Base-by-base conservation (phyloP, 2,113 vertebrate genomes). In the Melanerpes formicivorus region DNA sequence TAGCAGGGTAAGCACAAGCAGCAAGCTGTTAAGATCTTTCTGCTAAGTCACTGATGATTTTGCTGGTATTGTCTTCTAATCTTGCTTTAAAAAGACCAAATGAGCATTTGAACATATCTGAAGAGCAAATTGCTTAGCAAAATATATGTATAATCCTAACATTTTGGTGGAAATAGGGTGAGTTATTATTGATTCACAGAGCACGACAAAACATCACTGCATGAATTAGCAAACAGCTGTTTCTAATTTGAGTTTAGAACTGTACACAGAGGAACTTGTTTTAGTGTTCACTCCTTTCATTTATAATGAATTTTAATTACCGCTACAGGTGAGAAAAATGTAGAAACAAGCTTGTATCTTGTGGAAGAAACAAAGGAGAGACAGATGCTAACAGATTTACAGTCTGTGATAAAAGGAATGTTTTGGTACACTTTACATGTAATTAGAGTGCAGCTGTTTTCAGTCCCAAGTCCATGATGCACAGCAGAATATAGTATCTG, bases 181-280 rank as follows among this genome's bases (percentile, higher is more conserved):
- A 97, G 97, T 97, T 97, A 91, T 98, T 98, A 98, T 98, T 97
- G 98, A 98, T 98, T 98, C 98, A 97, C 97, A 97, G 97, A 98
- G 98, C 98, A 98, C 97, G 96, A 96, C 97, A 98, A 98, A 97
- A 98, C 98, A 97, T 97, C 98, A 96, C 98, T 98, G 98, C 98
- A 98, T 98, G 98, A 98, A 98, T 98, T 98, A 98, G 97, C 98
- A 98, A 98, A 98, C 98, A 98, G 98, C 98, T 98, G 98, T 98
- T 98, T 98, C 98, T 98, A 98, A 98, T 98, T 98, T 98, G 98
- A 98, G 98, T 98, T 98, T 97, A 97, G 97, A 98, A 98, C 97
- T 94, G 98, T 98, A 98, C 98, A 98, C 98, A 98, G 97, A 98
- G 98, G 98, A 98, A 98, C 98, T 98, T 97, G 98, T 98, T 98